phyloP scores from a whole-genome alignment of 2,113 vertebrate species.

The Neodon shergylaensis region DNA sequence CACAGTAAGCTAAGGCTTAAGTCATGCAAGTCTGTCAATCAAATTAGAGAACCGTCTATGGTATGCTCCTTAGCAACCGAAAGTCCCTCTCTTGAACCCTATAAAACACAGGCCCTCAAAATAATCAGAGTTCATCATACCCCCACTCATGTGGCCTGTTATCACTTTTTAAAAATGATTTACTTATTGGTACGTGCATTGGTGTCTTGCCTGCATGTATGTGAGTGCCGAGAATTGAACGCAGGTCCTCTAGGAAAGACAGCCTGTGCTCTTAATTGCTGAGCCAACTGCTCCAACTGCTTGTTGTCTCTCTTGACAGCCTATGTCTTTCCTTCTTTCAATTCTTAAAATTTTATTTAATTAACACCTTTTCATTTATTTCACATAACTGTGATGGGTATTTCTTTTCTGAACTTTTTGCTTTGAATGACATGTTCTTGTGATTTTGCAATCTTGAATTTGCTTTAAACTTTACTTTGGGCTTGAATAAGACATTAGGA shows the following conservation, averaged over 20 bases:
- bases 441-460: not conserved
- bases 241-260: not conserved
- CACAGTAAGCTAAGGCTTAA: not conserved
- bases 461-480: not conserved
- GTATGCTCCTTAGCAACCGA: not conserved
- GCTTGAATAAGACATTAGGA: not conserved
- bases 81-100: not conserved
- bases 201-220: not conserved
- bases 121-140: not conserved
- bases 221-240: not conserved
- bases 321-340: not conserved
- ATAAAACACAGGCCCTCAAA: not conserved
- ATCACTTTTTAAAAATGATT: too few species aligned
- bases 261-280: not conserved
- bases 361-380: too few species aligned
- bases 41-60: not conserved
- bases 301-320: not conserved
- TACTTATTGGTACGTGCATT: too few species aligned
- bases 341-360: too few species aligned
- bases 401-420: not conserved
- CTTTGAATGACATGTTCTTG: not conserved
- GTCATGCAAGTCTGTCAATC: not conserved
- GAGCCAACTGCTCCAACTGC: not conserved
- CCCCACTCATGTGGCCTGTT: not conserved
- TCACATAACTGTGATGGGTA: too few species aligned